Evolutionary conservation across 2,797 vertebrate species (phyloP).

Genomic region (Lithobates pipiens): DNA sequence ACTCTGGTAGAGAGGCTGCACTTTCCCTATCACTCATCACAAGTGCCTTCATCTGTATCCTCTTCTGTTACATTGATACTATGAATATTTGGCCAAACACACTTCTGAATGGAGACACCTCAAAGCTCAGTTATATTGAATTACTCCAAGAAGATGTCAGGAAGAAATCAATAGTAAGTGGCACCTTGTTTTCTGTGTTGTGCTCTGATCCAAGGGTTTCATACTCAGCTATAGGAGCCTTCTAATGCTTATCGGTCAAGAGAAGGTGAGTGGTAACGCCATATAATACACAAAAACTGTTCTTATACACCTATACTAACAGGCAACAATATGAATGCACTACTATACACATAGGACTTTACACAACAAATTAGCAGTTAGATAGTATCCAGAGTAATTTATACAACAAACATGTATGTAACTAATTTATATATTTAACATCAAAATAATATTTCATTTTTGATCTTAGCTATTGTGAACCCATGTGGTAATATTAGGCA

Average conservation of each 20-base stretch:
- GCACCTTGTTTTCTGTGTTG: neutral
- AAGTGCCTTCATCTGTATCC: slow-evolving; percentile 30
- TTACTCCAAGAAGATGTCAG: slow-evolving; percentile 74
- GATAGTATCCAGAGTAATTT: too few relatives aligned
- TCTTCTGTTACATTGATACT: slow-evolving; percentile 58
- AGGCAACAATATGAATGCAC: too few relatives aligned
- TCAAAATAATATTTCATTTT: too few relatives aligned
- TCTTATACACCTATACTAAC: neutral
- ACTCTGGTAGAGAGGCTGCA: slow-evolving; percentile 10
- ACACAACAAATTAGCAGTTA: too few relatives aligned
- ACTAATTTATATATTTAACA: too few relatives aligned
- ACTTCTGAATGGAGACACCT: slow-evolving; percentile 61
- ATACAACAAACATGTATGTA: too few relatives aligned
- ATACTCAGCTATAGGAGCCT: neutral
- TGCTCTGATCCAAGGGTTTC: neutral
- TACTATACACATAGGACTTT: too few relatives aligned
- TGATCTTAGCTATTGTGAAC: too few relatives aligned
- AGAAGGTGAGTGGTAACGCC: neutral
- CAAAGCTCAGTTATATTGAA: slow-evolving; percentile 73
- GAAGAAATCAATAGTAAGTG: slow-evolving; percentile 67
- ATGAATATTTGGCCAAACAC: slow-evolving; percentile 67
- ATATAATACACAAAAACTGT: neutral
- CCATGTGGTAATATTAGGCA: too few relatives aligned
- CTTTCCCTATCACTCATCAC: slow-evolving; percentile 49
- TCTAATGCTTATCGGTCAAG: neutral